These are phyloP conservation scores for Agelastica alni DNA, from an alignment of 2,888 invertebrate genomes.

Conservation along the genomic window DNA sequence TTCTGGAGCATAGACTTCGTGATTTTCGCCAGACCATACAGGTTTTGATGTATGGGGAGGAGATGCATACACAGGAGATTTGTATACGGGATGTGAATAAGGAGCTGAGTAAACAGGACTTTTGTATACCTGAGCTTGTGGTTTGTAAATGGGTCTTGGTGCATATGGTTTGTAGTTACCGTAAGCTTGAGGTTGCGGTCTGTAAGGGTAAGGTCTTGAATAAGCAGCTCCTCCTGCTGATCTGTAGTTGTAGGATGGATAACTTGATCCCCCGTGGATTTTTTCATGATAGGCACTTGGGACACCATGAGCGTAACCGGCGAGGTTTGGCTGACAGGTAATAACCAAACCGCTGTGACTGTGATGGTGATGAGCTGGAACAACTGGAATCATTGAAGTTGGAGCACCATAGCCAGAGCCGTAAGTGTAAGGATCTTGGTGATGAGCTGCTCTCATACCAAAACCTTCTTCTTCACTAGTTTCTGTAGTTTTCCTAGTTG, in stretches of 20 bases:
- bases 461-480: constrained; percentile 13
- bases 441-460: constrained; percentile 21
- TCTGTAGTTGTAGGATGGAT: constrained; percentile 26
- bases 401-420: constrained; percentile 18
- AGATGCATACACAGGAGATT: constrained; percentile 16
- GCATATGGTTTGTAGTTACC: constrained; percentile 7
- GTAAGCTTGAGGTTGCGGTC: constrained; percentile 24
- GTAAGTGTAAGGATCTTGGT: constrained; percentile 9
- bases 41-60: constrained; percentile 10
- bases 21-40: too few relatives aligned
- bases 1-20: too few relatives aligned
- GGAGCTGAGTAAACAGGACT: constrained; percentile 21
- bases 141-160: constrained; percentile 11
- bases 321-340: constrained; percentile 55
- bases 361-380: constrained; percentile 31
- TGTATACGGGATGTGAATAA: constrained; percentile 20
- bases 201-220: constrained; percentile 28
- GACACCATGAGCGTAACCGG: constrained; percentile 50
- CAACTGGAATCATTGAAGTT: constrained; percentile 10
- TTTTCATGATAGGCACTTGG: constrained; percentile 16
- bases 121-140: constrained; percentile 26
- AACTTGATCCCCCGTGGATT: constrained; percentile 22
- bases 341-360: constrained; percentile 52
- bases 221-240: constrained; percentile 30
- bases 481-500: neutral